Evolutionary conservation across 2,888 invertebrate species (phyloP).

Genomic region (Drosophila rubida): DNA sequence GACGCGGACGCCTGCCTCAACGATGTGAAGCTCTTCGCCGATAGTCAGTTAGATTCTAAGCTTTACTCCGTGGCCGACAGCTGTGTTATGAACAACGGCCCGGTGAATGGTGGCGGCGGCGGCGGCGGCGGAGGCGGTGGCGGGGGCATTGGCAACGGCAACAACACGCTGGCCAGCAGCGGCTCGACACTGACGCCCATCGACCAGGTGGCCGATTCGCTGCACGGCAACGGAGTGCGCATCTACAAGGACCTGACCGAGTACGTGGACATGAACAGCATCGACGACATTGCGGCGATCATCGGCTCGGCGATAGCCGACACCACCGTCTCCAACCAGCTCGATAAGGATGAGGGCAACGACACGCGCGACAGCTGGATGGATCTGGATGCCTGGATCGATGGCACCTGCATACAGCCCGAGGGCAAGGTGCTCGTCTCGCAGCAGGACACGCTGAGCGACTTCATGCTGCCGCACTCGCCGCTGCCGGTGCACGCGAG

Average conservation of each 20-base stretch:
- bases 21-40: constrained; percentile 87
- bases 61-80: constrained; percentile 86
- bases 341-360: constrained; percentile 89
- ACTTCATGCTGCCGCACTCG: constrained; percentile 88
- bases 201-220: constrained; percentile 87
- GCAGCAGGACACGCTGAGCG: constrained; percentile 88
- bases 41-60: constrained; percentile 86
- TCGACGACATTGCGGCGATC: constrained; percentile 93
- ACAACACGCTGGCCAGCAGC: constrained; percentile 55
- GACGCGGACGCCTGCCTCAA: constrained; percentile 86
- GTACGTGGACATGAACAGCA: constrained; percentile 89
- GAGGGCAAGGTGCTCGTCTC: constrained; percentile 88
- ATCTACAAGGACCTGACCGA: constrained; percentile 84
- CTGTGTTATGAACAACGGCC: constrained; percentile 80
- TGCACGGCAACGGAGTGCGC: constrained; percentile 86
- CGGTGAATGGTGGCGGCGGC: background rate
- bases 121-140: background rate
- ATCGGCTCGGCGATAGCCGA: constrained; percentile 96
- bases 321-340: constrained; percentile 91
- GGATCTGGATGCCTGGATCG: constrained; percentile 95
- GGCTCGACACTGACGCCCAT: constrained; percentile 68
- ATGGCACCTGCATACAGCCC: constrained; percentile 90
- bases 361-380: constrained; percentile 94
- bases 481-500: constrained; percentile 88
- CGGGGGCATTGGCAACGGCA: constrained; percentile 18